These are phyloP conservation scores for Aspidiotus destructor DNA, from an alignment of 2,888 invertebrate genomes.

Conservation along the genomic window DNA sequence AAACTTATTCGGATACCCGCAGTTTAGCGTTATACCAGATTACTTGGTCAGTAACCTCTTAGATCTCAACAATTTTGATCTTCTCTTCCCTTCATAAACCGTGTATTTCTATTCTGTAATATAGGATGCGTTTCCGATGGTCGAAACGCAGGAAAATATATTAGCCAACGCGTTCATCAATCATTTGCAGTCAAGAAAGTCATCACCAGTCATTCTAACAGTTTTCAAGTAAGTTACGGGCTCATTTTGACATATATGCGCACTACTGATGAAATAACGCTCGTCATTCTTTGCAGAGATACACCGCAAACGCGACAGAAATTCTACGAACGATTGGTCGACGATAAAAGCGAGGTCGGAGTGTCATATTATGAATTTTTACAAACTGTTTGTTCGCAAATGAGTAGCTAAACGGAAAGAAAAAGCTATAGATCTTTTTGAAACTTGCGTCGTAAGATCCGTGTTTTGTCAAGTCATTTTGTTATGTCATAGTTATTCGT, in stretches of 20 bases:
- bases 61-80: constrained; percentile 28
- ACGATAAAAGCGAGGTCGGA: constrained; percentile 87
- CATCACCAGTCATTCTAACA: constrained; percentile 65
- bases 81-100: constrained; percentile 37
- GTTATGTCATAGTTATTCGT: too few species aligned
- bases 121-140: constrained; percentile 62
- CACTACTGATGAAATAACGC: constrained; percentile 6
- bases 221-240: constrained; percentile 59
- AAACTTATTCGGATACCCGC: constrained; percentile 65
- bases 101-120: too few species aligned
- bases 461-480: too few species aligned
- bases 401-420: constrained; percentile 44
- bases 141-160: constrained; percentile 64
- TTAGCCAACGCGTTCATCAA: constrained; percentile 68
- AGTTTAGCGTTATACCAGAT: constrained; percentile 64
- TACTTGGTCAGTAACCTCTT: constrained; percentile 37
- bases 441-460: too few species aligned
- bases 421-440: too few species aligned
- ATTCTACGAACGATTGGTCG: constrained; percentile 82
- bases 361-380: constrained; percentile 97
- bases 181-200: constrained; percentile 74
- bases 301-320: constrained; percentile 71
- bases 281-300: constrained; percentile 55
- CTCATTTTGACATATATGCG: constrained; percentile 1
- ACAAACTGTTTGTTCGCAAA: constrained; percentile 82